Evolutionary conservation across 2,797 vertebrate species (phyloP).

Genomic region (Sebastolobus alascanus): DNA sequence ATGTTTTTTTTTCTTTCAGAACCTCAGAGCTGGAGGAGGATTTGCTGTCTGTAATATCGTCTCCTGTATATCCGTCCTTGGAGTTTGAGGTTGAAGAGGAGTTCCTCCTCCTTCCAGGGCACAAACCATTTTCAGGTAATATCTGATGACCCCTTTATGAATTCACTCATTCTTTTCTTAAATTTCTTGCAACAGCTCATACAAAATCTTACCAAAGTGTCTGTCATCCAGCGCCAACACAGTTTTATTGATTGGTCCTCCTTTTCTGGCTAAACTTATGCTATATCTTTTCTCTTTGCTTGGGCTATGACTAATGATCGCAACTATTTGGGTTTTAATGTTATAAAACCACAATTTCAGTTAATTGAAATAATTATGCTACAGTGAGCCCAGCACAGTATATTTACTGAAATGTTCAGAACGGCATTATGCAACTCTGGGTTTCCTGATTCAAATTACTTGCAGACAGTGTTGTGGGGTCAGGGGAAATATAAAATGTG

Average conservation of each 20-base stretch:
- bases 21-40: background rate
- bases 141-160: background rate
- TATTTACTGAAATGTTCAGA: constrained; percentile 6
- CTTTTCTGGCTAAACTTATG: background rate
- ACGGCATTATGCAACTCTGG: constrained; percentile 1
- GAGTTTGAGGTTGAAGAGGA: constrained; percentile 5
- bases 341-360: background rate
- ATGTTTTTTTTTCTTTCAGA: constrained; percentile 25
- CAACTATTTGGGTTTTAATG: constrained; percentile 11
- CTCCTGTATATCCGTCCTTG: background rate
- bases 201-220: background rate
- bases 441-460: constrained; percentile 32
- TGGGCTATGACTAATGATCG: background rate
- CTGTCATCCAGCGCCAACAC: background rate
- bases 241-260: background rate
- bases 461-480: constrained; percentile 9
- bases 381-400: background rate
- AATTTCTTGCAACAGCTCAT: background rate
- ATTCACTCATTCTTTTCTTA: background rate
- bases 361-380: constrained; percentile 5
- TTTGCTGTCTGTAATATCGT: background rate
- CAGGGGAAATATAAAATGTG: constrained; percentile 12
- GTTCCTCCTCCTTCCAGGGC: background rate
- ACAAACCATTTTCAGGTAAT: constrained; percentile 17
- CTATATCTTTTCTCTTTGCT: background rate